phyloP scores from a whole-genome alignment of 2,888 invertebrate genomes.

The Protonemura montana region DNA sequence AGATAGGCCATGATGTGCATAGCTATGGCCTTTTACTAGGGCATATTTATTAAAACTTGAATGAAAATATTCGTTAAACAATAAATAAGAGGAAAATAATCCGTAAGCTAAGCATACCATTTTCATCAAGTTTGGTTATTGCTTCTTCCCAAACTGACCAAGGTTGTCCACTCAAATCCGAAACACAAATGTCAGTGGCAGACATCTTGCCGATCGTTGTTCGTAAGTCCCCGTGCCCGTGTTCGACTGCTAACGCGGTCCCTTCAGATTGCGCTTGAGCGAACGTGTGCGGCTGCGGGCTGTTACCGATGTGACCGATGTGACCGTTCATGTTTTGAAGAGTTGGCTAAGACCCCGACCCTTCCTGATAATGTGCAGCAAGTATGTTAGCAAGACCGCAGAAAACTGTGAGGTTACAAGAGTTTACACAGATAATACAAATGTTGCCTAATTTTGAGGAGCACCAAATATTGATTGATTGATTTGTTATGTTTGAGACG shows the following conservation, averaged over 20 bases:
- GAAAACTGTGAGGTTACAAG: too few relatives aligned
- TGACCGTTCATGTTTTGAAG: too few relatives aligned
- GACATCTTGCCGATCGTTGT: conserved; percentile 29
- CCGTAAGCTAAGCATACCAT: background rate
- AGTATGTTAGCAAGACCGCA: too few relatives aligned
- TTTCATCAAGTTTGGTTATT: background rate
- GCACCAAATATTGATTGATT: too few relatives aligned
- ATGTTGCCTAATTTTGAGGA: too few relatives aligned
- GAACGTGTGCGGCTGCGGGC: background rate
- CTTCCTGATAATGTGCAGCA: too few relatives aligned
- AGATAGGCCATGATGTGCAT: background rate
- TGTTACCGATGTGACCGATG: background rate
- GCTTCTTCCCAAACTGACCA: conserved; percentile 38
- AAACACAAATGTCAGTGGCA: background rate
- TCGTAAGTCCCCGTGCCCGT: background rate
- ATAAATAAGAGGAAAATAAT: background rate
- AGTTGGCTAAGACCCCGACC: too few relatives aligned
- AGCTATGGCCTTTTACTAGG: background rate
- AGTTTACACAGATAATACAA: too few relatives aligned
- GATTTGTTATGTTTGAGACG: too few relatives aligned
- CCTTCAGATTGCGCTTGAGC: background rate
- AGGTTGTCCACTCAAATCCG: conserved; percentile 36
- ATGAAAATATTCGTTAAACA: background rate
- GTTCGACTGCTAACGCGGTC: background rate
- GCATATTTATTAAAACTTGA: background rate